Evolutionary conservation across 2,888 invertebrate species (phyloP), one percentile per base, ranked within the genome.

Genomic region (Ennomos fuscantarius): DNA sequence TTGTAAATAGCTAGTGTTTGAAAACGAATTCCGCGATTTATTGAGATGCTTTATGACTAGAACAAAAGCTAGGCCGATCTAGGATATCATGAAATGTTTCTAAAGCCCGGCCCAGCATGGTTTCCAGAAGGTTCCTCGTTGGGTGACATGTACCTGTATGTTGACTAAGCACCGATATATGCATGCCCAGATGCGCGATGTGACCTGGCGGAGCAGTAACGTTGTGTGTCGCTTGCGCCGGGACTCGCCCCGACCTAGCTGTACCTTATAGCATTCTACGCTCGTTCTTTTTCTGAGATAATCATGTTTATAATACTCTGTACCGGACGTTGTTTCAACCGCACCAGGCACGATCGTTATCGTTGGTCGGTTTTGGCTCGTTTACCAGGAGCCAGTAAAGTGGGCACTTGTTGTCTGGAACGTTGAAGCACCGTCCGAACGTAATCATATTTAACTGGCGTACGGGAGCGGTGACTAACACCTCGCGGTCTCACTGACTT

Each of bases 121-220:
- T 45, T 47, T 40, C 33, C 34, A 32, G 48, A 40, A 11, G 44
- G 6, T 9, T 40, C 49, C 49, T 55, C 40, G 33, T 53, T 48
- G 31, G 46, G 13, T 39, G 46, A 54, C 63, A 59, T 55, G 40
- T 58, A 50, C 44, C 51, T 54, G 36, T 56, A 55, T 60, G 57
- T 58, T 58, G 62, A 60, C 66, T 65, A 55, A 58, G 62, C 66
- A 60, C 63, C 73, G 70, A 77, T 78, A 82, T 86, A 82, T 86
- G 87, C 87, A 87, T 87, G 87, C 84, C 85, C 85, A 83, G 84
- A 59, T 60, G 50, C 42, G 41, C 34, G 42, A 40, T 54, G 57
- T 58, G 47, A 50, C 24, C 32, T 49, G 48, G 15, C 60, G 65
- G 67, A 59, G 52, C 57, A 62, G 66, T 59, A 65, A 60, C 59